phyloP scores from a whole-genome alignment of 2,113 vertebrate genomes.

The Meriones unguiculatus region DNA sequence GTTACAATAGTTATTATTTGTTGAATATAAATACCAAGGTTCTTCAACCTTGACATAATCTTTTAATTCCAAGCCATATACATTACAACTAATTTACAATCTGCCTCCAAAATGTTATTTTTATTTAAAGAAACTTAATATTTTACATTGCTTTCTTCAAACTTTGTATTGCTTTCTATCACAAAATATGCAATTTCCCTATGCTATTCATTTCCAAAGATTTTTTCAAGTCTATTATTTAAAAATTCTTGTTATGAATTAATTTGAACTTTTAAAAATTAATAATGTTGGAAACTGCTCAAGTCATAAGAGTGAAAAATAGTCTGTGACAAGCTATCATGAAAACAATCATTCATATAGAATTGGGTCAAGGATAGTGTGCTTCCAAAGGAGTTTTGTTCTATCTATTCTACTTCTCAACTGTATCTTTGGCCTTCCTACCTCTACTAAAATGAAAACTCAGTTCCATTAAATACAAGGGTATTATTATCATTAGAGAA shows the following conservation, averaged over 20 bases:
- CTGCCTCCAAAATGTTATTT: conserved; percentile 49
- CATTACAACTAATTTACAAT: background rate
- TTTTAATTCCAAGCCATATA: background rate
- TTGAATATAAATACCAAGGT: background rate
- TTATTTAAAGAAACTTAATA: background rate
- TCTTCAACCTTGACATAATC: background rate
- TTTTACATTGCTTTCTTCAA: background rate
- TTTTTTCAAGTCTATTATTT: conserved; percentile 36
- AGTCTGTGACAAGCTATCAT: conserved; percentile 17
- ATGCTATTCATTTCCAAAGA: background rate
- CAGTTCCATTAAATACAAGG: conserved; percentile 65
- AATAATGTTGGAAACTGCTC: conserved; percentile 39
- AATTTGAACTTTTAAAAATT: background rate
- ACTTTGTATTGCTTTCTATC: background rate
- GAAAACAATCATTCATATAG: conserved; percentile 49
- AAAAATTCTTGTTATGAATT: conserved; percentile 19
- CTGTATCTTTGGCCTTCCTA: conserved; percentile 63
- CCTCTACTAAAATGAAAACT: conserved; percentile 65
- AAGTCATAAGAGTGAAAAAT: background rate
- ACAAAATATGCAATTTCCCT: conserved; percentile 27
- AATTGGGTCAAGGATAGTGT: conserved; percentile 35
- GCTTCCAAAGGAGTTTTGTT: conserved; percentile 58
- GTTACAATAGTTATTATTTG: background rate
- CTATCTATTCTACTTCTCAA: conserved; percentile 2
- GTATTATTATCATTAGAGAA: conserved; percentile 80